Evolutionary conservation across 2,888 invertebrate genomes (phyloP), one percentile per base, ranked within the genome.

Genomic region (Drosophila niveifrons): DNA sequence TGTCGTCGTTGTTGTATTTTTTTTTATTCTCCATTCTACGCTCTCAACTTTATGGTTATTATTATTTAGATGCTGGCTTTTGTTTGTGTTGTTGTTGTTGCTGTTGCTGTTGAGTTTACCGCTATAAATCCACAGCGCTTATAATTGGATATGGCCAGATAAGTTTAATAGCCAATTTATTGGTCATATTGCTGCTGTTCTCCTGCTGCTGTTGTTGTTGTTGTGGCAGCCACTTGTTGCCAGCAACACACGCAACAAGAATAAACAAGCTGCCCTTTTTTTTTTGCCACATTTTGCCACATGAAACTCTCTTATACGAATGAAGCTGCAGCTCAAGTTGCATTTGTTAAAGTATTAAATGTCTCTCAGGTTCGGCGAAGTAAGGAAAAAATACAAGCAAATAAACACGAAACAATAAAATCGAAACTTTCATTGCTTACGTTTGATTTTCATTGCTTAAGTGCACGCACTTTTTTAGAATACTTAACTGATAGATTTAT

Each of bases 91-190:
- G 46, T 28, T 46, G 52, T 29, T 68, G 15, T 13, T 63, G 31
- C 13, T 47, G 29, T 15, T 55, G 28, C 18, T 46, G 36, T 53
- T 47, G 43, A 34, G 17, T 72, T 77, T 78, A 66, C 74, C 69
- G 66, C 65, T 81, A 75, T 56, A 52, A 71, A 62, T 69, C 41
- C 58, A 29, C 36, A 34, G 51, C 55, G 62, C 59, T 58, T 64
- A 72, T 69, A 75, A 85, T 81, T 85, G 72, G 70, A 64, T 81
- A 71, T 69, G 78, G 68, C 51, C 66, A 72, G 68, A 85, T 70
- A 75, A 50, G 52, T 69, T 71, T 56, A 41, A 75, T 72, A 67
- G 75, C 71, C 82, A 75, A 85, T 82, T 73, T 79, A 55, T 52
- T 56, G 56, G 23, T 10, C 28, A 51, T 44, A 11, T 51, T 52